A percentile compares a stretch with the other conserved stretches of the same genome.
phyloP scores from a whole-genome alignment of 2,113 vertebrate genomes.

The Leptocoma aspasia region DNA sequence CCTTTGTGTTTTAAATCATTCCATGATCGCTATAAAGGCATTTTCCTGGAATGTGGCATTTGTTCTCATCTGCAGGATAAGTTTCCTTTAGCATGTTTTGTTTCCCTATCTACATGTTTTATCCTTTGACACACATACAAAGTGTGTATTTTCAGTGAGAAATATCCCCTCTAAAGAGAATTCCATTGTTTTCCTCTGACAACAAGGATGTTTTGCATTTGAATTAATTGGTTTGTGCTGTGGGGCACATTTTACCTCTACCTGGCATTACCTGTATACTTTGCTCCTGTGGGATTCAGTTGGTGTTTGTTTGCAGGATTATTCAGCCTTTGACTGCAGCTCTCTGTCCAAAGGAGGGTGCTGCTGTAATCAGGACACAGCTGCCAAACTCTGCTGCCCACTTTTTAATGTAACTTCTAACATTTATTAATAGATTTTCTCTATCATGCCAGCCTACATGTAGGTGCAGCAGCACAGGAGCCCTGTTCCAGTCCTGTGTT shows the following conservation, averaged over 20 bases:
- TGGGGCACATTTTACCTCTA: background rate
- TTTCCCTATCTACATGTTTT: background rate
- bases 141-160: background rate
- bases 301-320: background rate
- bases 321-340: background rate
- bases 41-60: background rate
- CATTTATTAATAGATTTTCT: background rate
- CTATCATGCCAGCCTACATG: fast-evolving
- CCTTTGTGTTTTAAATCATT: background rate
- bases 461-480: background rate
- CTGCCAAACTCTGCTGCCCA: background rate
- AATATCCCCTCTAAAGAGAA: background rate
- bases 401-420: background rate
- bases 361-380: background rate
- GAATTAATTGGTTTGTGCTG: background rate
- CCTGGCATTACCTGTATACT: background rate
- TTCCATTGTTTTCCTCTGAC: background rate
- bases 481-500: background rate
- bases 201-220: background rate
- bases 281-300: background rate
- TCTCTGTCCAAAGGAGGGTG: background rate
- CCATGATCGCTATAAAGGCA: fast-evolving
- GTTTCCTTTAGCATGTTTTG: background rate
- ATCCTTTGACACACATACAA: background rate
- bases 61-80: background rate